These are phyloP conservation scores for Acrocephalus arundinaceus DNA, from an alignment of 2,113 vertebrate genomes.

Conservation along the genomic window DNA sequence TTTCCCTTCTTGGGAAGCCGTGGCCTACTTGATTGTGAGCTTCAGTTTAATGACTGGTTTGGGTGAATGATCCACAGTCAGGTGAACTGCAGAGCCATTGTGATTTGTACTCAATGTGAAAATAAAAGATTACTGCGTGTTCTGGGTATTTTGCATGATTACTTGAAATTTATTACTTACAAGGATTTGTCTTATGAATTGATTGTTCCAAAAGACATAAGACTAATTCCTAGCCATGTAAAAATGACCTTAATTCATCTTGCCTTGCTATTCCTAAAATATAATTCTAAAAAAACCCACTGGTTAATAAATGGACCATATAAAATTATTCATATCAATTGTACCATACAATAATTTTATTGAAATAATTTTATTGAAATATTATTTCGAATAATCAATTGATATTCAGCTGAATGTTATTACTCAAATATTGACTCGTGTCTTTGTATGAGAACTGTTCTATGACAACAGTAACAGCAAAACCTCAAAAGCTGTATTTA, in stretches of 20 bases:
- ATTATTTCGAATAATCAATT: not conserved
- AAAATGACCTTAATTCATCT: not conserved
- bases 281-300: not conserved
- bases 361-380: not conserved
- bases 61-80: not conserved
- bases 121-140: not conserved
- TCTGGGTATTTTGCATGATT: not conserved
- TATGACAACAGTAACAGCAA: not conserved
- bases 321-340: not conserved
- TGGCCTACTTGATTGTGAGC: not conserved
- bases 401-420: not conserved
- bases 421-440: not conserved
- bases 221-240: not conserved
- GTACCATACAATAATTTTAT: not conserved
- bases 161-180: not conserved
- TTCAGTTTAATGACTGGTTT: slow-evolving; percentile 16
- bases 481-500: not conserved
- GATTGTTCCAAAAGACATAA: not conserved
- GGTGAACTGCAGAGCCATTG: not conserved
- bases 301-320: not conserved
- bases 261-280: not conserved
- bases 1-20: not conserved
- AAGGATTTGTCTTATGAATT: not conserved
- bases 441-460: not conserved
- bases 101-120: slow-evolving; percentile 31